phyloP scores from a whole-genome alignment of 2,888 invertebrate species.

The Lycaena phlaeas region DNA sequence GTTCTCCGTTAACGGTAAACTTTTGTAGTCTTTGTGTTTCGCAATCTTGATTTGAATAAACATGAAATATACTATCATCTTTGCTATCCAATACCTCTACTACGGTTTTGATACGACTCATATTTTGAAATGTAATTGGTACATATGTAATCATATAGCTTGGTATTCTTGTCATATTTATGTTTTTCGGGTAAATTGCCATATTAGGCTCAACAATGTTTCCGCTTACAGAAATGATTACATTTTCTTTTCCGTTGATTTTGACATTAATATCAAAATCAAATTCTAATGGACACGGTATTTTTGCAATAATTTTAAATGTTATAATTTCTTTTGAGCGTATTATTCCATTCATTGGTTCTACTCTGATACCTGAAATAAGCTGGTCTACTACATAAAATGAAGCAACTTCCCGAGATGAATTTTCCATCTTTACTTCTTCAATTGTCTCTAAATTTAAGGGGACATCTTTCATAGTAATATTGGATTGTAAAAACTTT shows the following conservation, averaged over 20 bases:
- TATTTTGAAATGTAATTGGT: slow-evolving; percentile 52
- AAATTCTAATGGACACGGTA: slow-evolving; percentile 54
- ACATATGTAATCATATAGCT: slow-evolving; percentile 47
- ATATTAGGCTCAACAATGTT: slow-evolving; percentile 65
- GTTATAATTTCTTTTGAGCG: slow-evolving; percentile 60
- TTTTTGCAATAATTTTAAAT: slow-evolving; percentile 54
- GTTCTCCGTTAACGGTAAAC: slow-evolving; percentile 45
- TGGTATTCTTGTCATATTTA: slow-evolving; percentile 64
- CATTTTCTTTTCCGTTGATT: slow-evolving; percentile 59
- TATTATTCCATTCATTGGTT: slow-evolving; percentile 66
- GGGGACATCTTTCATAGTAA: slow-evolving; percentile 53
- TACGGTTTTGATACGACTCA: slow-evolving; percentile 33
- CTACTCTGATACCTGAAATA: slow-evolving; percentile 56
- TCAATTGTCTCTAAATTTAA: slow-evolving; percentile 49
- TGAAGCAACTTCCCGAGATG: slow-evolving; percentile 61
- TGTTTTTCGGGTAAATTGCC: slow-evolving; percentile 55
- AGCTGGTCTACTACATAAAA: slow-evolving; percentile 65
- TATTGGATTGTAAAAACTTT: slow-evolving; percentile 46
- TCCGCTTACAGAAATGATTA: slow-evolving; percentile 53
- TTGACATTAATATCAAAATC: slow-evolving; percentile 44
- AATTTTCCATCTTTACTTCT: slow-evolving; percentile 65
- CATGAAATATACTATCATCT: slow-evolving; percentile 50
- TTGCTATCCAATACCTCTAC: slow-evolving; percentile 43
- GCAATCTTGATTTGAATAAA: slow-evolving; percentile 42
- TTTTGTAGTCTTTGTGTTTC: slow-evolving; percentile 43